Percentiles rank a stretch among this genome's conserved stretches.
Evolutionary conservation across 1,140 invertebrate species (phyloP).

Genomic region (Ooceraea biroi): DNA sequence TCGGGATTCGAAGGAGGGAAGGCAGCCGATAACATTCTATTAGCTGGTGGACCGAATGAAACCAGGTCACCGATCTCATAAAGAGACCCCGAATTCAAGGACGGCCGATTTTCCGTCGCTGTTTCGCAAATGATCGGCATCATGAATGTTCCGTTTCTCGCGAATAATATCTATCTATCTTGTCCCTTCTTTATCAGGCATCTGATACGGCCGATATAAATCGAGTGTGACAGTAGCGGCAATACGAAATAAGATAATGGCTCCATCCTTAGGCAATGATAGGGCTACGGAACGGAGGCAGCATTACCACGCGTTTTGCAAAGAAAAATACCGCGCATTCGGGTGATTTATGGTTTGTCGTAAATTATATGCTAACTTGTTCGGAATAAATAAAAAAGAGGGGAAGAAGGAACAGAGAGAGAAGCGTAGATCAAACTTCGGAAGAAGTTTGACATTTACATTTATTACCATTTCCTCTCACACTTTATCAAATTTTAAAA

Average conservation of each 20-base stretch:
- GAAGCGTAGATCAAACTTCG: not conserved
- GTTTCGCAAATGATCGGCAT: constrained; percentile 19
- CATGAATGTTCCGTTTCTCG: not conserved
- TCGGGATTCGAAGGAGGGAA: not conserved
- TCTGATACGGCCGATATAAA: constrained; percentile 20
- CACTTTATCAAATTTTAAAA: not conserved
- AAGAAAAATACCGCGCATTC: too few species aligned
- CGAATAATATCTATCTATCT: constrained; percentile 16
- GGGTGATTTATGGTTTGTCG: too few species aligned
- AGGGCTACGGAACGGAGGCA: not conserved
- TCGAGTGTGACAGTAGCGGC: not conserved
- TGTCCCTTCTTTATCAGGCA: constrained; percentile 2
- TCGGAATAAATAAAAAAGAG: not conserved
- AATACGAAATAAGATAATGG: constrained; percentile 16
- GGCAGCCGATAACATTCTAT: constrained; percentile 45
- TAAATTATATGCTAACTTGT: not conserved
- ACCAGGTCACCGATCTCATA: constrained; percentile 34
- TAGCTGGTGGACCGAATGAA: constrained; percentile 34
- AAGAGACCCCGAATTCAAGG: constrained; percentile 25
- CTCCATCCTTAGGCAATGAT: not conserved
- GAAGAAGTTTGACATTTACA: not conserved
- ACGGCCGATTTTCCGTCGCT: constrained; percentile 7
- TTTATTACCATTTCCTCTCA: not conserved
- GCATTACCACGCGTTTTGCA: not conserved
- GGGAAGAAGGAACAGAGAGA: not conserved